Base-by-base conservation (phyloP, 2,797 vertebrate genomes). In the Trachops cirrhosus region DNA sequence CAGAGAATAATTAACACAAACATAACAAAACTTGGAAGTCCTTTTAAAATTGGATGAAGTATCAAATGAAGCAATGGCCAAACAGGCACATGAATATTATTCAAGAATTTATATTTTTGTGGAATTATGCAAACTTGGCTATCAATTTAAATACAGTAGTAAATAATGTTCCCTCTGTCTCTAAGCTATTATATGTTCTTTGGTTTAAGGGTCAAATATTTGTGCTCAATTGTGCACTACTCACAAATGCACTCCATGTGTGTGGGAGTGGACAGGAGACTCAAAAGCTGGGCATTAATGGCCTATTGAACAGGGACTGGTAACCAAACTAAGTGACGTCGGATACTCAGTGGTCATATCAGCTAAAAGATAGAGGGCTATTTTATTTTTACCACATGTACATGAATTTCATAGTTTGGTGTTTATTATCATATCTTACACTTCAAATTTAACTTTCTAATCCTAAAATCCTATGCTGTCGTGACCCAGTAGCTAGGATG, bases 391-490 rank as follows among this genome's bases (percentile, higher is more conserved):
- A 86, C 32, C 9, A 46, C 12, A 39, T 79, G 9, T 4, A 93
- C 22, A 83, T 67, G 5, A 68, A 79, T 73, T 96, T 68, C 18
- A 39, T 24, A 89, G 46, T 87, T 78, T 57, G n/a, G 52, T 79
- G 5, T n/a, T 82, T 70, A 70, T 54, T 68, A 93, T 94, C 11
- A 32, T 87, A 59, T 68, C 62, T 84, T 74, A 79, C 5, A 74
- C 57, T 87, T 83, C 26, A 87, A 86, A 91, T n/a, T 68, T 91
- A 93, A 80, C 50, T 64, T 82, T 80, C 34, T 93, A 26, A 67
- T 84, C 54, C 48, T 89, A 74, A 77, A 87, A 44, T 73, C 64
- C 39, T 59, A 71, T 24, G 29, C 64, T 74, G 21, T 37, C 19
- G 4, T 24, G 57, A 46, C 48, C 87, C 9, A 88, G 71, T 62